Percentiles rank a stretch among this genome's conserved stretches.
These are phyloP conservation scores for Hiodon alosoides DNA, from an alignment of 2,113 vertebrate species.

Conservation along the genomic window DNA sequence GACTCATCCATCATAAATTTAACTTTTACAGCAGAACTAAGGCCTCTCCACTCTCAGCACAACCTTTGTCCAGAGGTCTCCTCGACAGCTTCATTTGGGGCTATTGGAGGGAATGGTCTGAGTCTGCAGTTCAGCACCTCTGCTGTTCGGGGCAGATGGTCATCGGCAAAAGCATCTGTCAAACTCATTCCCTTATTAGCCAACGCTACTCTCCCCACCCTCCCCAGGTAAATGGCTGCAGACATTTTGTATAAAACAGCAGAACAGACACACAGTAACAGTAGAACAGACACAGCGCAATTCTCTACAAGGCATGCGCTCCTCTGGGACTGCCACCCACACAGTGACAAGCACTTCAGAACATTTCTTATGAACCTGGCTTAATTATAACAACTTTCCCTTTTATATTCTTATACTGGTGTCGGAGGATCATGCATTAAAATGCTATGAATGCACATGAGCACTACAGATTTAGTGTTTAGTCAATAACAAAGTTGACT, in stretches of 20 bases:
- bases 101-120: constrained; percentile 53
- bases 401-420: no score
- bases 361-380: not conserved
- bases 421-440: no score
- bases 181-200: constrained; percentile 58
- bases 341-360: not conserved
- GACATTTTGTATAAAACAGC: constrained; percentile 24
- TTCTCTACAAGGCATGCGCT: not conserved
- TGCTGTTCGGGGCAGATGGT: constrained; percentile 68
- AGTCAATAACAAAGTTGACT: not conserved
- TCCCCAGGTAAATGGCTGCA: constrained; percentile 30
- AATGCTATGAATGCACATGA: no score
- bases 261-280: constrained; percentile 26
- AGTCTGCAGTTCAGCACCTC: constrained; percentile 69
- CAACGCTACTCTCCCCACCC: constrained; percentile 33
- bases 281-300: constrained; percentile 24
- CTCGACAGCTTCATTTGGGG: constrained; percentile 66
- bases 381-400: not conserved
- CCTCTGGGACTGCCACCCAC: not conserved
- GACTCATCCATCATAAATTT: constrained; percentile 92
- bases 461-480: not conserved
- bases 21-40: constrained; percentile 77
- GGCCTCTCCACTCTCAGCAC: constrained; percentile 66
- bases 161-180: constrained; percentile 68
- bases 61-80: constrained; percentile 79